Conservation (phyloP, 1,140 invertebrate species). For the Oppia nitens region DNA sequence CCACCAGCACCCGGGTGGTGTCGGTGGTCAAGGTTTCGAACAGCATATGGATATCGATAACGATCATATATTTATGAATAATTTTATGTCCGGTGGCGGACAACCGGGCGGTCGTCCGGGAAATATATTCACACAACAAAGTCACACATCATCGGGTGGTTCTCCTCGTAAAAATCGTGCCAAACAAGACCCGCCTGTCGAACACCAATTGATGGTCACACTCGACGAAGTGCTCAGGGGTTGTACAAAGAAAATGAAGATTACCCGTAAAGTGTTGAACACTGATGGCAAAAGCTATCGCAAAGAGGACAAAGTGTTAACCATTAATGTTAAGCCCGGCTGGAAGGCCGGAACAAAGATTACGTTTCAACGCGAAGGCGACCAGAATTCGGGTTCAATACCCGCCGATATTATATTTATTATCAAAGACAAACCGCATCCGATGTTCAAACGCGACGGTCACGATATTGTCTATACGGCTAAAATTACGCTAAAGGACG, state of each 20-base stretch:
- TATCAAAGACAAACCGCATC: conserved; percentile 91
- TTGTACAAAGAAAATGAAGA: conserved; percentile 99
- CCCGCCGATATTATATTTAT: conserved; percentile 99
- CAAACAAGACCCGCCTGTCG: conserved; percentile 76
- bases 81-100: neutral
- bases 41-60: neutral
- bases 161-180: conserved; percentile 10
- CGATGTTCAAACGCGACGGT: conserved; percentile 82
- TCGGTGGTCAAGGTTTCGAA: neutral
- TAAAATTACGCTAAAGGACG: conserved; percentile 75
- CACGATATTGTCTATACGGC: conserved; percentile 81
- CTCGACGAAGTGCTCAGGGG: conserved; percentile 79
- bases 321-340: conserved; percentile 94
- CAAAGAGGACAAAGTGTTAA: conserved; percentile 94
- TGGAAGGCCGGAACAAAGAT: conserved; percentile 99
- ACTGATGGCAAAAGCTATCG: conserved; percentile 55
- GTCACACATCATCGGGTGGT: neutral
- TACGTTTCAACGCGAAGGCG: conserved; percentile 95
- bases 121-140: neutral
- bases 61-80: neutral
- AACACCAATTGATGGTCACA: conserved; percentile 83
- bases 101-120: neutral
- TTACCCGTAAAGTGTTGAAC: conserved; percentile 71
- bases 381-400: conserved; percentile 84
- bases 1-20: too few species aligned